A percentile compares a stretch with the other conserved stretches of the same genome.
Conservation (phyloP, 2,888 invertebrate species). For the Caenorhabditis uteleia region DNA sequence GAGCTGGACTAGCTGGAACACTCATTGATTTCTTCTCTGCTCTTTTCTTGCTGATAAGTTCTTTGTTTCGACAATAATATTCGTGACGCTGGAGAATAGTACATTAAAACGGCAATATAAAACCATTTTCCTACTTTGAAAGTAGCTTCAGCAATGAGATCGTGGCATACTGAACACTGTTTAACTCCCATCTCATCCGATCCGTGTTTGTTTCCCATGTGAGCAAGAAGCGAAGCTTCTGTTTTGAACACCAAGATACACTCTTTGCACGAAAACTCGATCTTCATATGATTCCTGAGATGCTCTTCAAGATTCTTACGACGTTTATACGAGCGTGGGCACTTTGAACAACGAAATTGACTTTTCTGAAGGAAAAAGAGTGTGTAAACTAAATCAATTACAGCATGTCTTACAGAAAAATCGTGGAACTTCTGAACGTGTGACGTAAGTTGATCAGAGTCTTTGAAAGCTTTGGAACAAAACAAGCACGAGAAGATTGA, state of each 20-base stretch:
- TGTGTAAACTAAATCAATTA: neutral
- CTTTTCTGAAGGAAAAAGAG: neutral
- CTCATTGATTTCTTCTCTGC: constrained; percentile 12
- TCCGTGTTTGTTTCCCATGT: neutral
- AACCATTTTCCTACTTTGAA: neutral
- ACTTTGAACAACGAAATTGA: constrained; percentile 4
- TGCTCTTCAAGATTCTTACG: constrained; percentile 24
- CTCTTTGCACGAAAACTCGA: constrained; percentile 12
- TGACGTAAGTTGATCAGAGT: constrained; percentile 8
- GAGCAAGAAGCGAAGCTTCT: neutral
- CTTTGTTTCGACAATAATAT: constrained; percentile 43
- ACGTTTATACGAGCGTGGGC: constrained; percentile 13
- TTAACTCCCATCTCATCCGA: neutral
- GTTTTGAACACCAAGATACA: constrained; percentile 21
- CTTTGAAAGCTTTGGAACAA: constrained; percentile 16
- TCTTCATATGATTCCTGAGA: neutral
- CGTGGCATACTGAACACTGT: constrained; percentile 8
- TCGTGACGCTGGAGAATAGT: constrained; percentile 18
- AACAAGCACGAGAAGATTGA: constrained; percentile 15
- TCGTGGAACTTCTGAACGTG: constrained; percentile 12
- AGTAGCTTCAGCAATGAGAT: neutral
- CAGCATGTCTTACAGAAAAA: constrained; percentile 3
- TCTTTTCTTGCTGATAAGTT: constrained; percentile 6
- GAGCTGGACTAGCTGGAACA: constrained; percentile 26
- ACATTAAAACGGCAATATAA: neutral